phyloP scores from a whole-genome alignment of 2,113 vertebrate species.

The Onychostoma macrolepis region DNA sequence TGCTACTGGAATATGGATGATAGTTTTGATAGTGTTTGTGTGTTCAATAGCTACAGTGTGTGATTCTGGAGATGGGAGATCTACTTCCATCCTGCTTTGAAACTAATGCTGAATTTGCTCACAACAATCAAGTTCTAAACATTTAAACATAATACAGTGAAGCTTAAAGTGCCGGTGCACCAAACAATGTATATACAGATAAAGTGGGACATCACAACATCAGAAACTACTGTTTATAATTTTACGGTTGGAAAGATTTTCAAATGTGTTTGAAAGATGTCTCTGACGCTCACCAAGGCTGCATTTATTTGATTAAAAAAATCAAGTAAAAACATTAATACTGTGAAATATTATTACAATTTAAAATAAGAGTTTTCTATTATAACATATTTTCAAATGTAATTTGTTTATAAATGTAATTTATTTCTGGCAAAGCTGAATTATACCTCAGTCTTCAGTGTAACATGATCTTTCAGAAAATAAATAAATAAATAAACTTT shows the following conservation, averaged over 20 bases:
- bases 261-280: neutral
- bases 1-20: constrained; percentile 39
- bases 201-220: neutral
- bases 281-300: neutral
- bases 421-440: no score
- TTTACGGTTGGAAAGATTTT: neutral
- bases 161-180: neutral
- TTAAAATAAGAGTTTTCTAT: no score
- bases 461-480: no score
- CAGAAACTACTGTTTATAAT: neutral
- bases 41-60: constrained; percentile 47
- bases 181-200: neutral
- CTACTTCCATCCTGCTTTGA: neutral
- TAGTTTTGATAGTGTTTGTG: neutral
- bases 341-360: neutral
- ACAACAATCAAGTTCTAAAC: neutral
- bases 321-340: neutral
- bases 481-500: no score
- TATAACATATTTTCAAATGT: no score
- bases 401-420: neutral
- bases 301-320: neutral
- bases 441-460: no score
- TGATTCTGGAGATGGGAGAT: neutral
- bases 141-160: neutral
- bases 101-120: neutral